These are phyloP conservation scores for Lordiphosa andalusiaca DNA, from an alignment of 2,888 invertebrate species.

Conservation along the genomic window DNA sequence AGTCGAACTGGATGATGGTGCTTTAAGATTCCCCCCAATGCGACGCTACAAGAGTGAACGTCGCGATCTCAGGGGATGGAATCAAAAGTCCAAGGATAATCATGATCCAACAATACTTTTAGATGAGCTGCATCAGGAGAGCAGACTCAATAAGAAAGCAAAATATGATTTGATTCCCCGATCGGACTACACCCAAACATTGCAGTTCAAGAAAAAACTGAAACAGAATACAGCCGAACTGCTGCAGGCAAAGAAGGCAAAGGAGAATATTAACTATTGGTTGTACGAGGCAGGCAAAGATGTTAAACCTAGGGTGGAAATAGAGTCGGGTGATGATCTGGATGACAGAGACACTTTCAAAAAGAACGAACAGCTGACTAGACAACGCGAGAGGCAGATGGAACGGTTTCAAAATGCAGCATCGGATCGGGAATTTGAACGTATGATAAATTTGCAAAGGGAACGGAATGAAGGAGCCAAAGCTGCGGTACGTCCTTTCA, in stretches of 20 bases:
- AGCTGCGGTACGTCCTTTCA: background rate
- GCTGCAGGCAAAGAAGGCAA: slow-evolving; percentile 2
- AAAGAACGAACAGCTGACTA: background rate
- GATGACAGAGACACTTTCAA: background rate
- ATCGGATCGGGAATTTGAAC: slow-evolving; percentile 30
- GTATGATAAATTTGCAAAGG: slow-evolving; percentile 14
- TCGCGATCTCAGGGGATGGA: background rate
- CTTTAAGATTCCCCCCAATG: background rate
- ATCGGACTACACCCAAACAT: background rate
- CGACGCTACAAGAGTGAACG: background rate
- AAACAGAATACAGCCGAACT: slow-evolving; percentile 1
- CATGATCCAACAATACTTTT: slow-evolving; percentile 5
- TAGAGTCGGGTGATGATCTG: background rate
- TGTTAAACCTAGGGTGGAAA: background rate
- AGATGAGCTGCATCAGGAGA: slow-evolving; percentile 18
- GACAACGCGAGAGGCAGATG: slow-evolving; percentile 4
- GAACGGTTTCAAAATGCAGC: slow-evolving; percentile 25
- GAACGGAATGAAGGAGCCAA: background rate
- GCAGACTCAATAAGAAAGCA: background rate
- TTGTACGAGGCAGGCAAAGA: background rate
- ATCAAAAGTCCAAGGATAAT: background rate
- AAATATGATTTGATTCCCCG: background rate
- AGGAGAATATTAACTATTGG: background rate
- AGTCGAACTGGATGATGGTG: background rate
- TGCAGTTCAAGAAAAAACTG: background rate